Percentiles rank a stretch among this genome's conserved stretches.
These are phyloP conservation scores for Schizothorax lantsangensis DNA, from an alignment of 2,797 vertebrate genomes.

Conservation along the genomic window DNA sequence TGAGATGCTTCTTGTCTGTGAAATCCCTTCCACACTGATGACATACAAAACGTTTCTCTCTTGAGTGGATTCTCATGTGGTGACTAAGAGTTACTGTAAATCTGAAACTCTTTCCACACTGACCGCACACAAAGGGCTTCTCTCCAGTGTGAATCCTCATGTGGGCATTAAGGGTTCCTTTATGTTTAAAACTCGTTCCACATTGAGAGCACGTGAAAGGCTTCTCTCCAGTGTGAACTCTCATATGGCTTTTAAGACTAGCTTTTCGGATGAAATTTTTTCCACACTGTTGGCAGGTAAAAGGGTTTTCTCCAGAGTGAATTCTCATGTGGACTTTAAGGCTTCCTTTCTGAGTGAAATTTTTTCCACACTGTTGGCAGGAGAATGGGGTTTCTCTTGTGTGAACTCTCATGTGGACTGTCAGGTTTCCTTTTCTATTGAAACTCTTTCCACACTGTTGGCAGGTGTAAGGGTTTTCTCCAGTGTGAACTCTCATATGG, in stretches of 20 bases:
- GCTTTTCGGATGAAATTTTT: not conserved
- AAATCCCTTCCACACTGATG: not conserved
- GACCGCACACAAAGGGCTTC: not conserved
- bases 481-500: not conserved
- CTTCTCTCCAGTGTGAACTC: constrained; percentile 5
- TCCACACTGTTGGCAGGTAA: not conserved
- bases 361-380: not conserved
- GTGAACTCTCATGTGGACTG: constrained; percentile 20
- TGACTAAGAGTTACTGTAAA: not conserved
- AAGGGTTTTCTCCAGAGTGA: not conserved
- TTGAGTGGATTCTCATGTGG: constrained; percentile 1
- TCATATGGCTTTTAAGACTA: not conserved
- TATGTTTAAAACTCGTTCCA: not conserved
- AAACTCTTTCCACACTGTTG: constrained; percentile 15
- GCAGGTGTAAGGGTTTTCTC: not conserved
- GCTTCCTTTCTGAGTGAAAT: constrained; percentile 14
- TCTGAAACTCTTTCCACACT: constrained; percentile 17
- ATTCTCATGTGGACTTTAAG: constrained; percentile 10
- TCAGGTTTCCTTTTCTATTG: not conserved
- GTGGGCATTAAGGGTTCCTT: constrained; percentile 15
- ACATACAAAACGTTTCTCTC: not conserved
- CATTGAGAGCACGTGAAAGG: not conserved
- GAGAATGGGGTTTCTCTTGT: not conserved
- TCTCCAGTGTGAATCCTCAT: constrained; percentile 4
- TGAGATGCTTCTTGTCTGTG: not conserved